Evolutionary conservation across 2,888 invertebrate species (phyloP).

Genomic region (Halictus quadricinctus): DNA sequence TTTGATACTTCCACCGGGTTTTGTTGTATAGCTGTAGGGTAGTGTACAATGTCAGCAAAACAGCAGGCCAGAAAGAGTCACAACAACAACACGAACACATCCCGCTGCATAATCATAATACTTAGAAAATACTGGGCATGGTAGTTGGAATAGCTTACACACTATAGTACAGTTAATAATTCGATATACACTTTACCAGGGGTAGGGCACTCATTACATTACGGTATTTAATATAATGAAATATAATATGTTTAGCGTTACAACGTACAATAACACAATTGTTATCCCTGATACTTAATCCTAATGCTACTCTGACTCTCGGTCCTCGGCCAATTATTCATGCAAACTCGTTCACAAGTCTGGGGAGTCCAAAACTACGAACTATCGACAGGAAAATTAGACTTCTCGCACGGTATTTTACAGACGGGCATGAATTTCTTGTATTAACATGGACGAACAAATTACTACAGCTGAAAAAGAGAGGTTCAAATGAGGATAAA

Average conservation of each 20-base stretch:
- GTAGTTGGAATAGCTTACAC: constrained; percentile 75
- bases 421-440: background rate
- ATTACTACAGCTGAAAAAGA: background rate
- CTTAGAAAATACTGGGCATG: constrained; percentile 79
- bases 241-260: constrained; percentile 64
- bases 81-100: constrained; percentile 49
- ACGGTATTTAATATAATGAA: constrained; percentile 64
- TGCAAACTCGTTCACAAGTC: constrained; percentile 31
- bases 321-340: constrained; percentile 22
- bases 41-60: constrained; percentile 9
- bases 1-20: background rate
- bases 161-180: constrained; percentile 73
- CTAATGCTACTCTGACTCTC: constrained; percentile 41
- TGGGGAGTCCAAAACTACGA: background rate
- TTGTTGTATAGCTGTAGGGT: background rate
- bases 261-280: constrained; percentile 60
- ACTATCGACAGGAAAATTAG: background rate
- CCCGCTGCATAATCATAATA: constrained; percentile 64
- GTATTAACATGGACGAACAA: background rate
- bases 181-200: constrained; percentile 72
- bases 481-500: background rate
- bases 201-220: constrained; percentile 73
- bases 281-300: constrained; percentile 57
- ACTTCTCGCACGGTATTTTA: background rate
- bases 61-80: constrained; percentile 38